Evolutionary conservation across 2,888 invertebrate species (phyloP).

Genomic region (Napeogenes inachia): DNA sequence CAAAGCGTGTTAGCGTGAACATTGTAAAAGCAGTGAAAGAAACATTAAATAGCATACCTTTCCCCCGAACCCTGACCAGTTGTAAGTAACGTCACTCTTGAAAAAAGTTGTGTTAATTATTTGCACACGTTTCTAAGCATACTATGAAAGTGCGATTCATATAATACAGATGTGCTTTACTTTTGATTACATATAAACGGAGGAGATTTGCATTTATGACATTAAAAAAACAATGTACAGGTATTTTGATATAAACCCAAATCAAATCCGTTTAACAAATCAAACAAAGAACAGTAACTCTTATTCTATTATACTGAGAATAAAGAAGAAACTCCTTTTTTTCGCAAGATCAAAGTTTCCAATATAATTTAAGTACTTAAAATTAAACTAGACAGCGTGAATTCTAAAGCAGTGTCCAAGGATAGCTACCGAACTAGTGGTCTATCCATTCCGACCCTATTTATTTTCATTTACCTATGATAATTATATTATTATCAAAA

Average conservation of each 20-base stretch:
- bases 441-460: too few species aligned
- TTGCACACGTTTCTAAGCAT: slow-evolving; percentile 23
- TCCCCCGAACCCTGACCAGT: slow-evolving; percentile 31
- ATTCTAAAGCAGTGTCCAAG: too few species aligned
- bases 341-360: too few species aligned
- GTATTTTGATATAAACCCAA: background rate
- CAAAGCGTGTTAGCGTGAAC: slow-evolving; percentile 22
- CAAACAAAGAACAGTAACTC: too few species aligned
- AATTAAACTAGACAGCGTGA: too few species aligned
- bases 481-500: too few species aligned
- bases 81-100: slow-evolving; percentile 31
- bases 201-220: background rate
- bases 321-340: too few species aligned
- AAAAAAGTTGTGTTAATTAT: slow-evolving; percentile 27
- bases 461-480: too few species aligned
- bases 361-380: too few species aligned
- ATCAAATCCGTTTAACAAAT: background rate
- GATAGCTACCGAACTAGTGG: too few species aligned
- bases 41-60: slow-evolving; percentile 56
- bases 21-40: slow-evolving; percentile 34
- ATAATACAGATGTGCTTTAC: slow-evolving; percentile 7
- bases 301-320: too few species aligned
- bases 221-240: background rate
- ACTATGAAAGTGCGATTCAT: slow-evolving; percentile 7
- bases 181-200: background rate